Base-by-base conservation (phyloP, 2,113 vertebrate species). In the Capreolus pygargus region DNA sequence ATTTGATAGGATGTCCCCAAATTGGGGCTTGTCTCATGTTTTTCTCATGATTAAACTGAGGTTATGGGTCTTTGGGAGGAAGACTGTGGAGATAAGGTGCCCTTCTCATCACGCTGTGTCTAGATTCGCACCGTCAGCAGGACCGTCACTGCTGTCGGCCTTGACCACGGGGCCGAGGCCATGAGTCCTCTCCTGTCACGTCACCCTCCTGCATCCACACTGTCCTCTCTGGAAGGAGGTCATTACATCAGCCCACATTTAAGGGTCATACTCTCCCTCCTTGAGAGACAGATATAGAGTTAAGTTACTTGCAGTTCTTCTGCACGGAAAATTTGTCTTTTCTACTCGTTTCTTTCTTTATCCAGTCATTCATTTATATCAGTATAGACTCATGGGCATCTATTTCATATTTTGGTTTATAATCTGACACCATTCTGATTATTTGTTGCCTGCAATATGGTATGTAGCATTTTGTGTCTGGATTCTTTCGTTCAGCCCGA, bases 401-500 rank as follows among this genome's bases (percentile, higher is more conserved):
- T n/a, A 11, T 33, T 16, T 58, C 54, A 16, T 25, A n/a, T 30
- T 33, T n/a, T 4, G 52, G 54, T 3, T 17, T 58, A 45, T 28
- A 17, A 23, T 11, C 36, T 28, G 14, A 30, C 16, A 7, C 70
- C 25, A 1, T 43, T 17, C 27, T 57, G 39, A n/a, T 47, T 27
- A 25, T 78, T 25, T n/a, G 27, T 12, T 45, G 54, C 70, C 78
- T 8, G 23, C 39, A 43, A 43, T 3, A 3, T 1, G 36, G 3
- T 12, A 74, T 10, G 36, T 1, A 25, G 36, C 36, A 13, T 7
- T 74, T 25, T 13, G 11, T 3, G 36, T 13, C 70, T 25, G 70
- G 36, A 21, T 14, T 2, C 36, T 6, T 25, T 25, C 0, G 1
- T 25, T 12, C 1, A 74, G 70, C 70, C n/a, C 0, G 0, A 3